Percentiles rank a stretch among this genome's conserved stretches.
Conservation (phyloP, 2,113 vertebrate species). For the Hiodon tergisus region DNA sequence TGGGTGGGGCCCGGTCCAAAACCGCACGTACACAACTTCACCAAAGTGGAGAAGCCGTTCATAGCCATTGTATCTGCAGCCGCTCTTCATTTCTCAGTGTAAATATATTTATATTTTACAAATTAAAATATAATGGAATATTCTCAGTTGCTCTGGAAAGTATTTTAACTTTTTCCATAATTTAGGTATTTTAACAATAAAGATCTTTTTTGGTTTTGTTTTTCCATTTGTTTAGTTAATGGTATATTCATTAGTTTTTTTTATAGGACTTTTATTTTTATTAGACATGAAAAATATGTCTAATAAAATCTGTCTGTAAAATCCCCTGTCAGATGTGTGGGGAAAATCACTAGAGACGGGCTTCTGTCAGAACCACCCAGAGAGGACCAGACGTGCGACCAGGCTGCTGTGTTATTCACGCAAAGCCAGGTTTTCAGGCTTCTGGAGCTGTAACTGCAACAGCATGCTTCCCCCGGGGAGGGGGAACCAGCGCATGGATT, state of each 20-base stretch:
- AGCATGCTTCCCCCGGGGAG: conserved; percentile 29
- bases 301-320: conserved; percentile 16
- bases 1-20: neutral
- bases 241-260: conserved; percentile 29
- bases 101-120: neutral
- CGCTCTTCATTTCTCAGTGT: neutral
- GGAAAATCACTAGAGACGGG: conserved; percentile 34
- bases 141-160: neutral
- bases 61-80: neutral
- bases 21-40: neutral
- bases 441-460: conserved; percentile 40
- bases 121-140: neutral
- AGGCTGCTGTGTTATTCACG: conserved; percentile 40
- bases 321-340: conserved; percentile 30
- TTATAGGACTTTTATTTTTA: conserved; percentile 33
- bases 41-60: neutral
- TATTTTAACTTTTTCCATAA: neutral
- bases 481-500: conserved; percentile 31
- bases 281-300: conserved; percentile 28
- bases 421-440: conserved; percentile 31
- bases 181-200: neutral
- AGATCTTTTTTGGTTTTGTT: neutral
- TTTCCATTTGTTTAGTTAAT: conserved; percentile 7
- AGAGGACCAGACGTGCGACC: conserved; percentile 17
- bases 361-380: conserved; percentile 22